phyloP scores from a whole-genome alignment of 1,140 invertebrate species.

The Drosophila bifasciata region DNA sequence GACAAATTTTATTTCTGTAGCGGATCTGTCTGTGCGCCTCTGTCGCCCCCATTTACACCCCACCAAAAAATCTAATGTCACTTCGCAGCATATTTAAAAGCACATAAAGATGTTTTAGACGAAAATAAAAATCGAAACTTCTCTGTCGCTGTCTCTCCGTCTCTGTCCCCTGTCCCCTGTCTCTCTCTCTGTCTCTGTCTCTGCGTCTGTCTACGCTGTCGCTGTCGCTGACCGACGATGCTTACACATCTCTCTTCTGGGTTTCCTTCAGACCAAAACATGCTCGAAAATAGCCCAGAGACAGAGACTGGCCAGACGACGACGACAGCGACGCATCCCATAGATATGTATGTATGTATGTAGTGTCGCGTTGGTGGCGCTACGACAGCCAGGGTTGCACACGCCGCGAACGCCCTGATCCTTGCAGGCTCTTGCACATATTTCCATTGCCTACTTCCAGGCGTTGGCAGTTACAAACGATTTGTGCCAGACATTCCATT shows the following conservation, averaged over 20 bases:
- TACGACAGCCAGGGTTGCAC: constrained; percentile 50
- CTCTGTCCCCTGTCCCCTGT: constrained; percentile 20
- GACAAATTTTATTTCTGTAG: constrained; percentile 81
- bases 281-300: constrained; percentile 70
- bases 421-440: background rate
- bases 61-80: constrained; percentile 74
- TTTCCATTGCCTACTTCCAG: constrained; percentile 55
- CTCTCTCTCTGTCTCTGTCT: background rate
- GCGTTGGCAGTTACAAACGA: constrained; percentile 14
- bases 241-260: constrained; percentile 29
- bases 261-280: constrained; percentile 65
- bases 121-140: constrained; percentile 68
- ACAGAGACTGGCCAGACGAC: constrained; percentile 65
- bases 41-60: too few species aligned
- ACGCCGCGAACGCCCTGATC: constrained; percentile 9
- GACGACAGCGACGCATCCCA: constrained; percentile 16
- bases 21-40: constrained; percentile 66
- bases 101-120: constrained; percentile 82
- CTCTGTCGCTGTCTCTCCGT: constrained; percentile 15
- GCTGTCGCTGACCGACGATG: constrained; percentile 38
- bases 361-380: constrained; percentile 71
- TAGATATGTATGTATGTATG: constrained; percentile 46
- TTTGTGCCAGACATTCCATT: background rate
- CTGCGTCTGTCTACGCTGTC: constrained; percentile 23
- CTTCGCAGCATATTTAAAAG: constrained; percentile 82